Conservation (phyloP, 2,888 invertebrate genomes). For the Dromius quadrimaculatus region DNA sequence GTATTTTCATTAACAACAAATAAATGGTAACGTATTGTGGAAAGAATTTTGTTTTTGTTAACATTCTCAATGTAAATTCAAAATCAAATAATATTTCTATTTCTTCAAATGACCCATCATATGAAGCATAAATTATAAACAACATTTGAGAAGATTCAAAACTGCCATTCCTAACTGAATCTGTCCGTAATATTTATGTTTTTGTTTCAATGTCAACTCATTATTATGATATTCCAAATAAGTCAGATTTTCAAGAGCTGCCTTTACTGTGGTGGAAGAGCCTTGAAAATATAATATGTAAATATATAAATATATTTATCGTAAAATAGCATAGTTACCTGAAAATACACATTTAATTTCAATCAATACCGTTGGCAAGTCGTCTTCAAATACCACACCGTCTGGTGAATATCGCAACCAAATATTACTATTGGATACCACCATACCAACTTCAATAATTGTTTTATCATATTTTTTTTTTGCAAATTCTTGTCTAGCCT, state of each 20-base stretch:
- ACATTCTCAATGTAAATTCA: neutral
- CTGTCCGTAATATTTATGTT: constrained; percentile 1
- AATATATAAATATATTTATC: neutral
- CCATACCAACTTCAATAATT: neutral
- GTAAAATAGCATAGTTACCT: too few relatives aligned
- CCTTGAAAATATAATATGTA: neutral
- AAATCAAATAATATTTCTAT: constrained; percentile 1
- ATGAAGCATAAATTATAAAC: neutral
- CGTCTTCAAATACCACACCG: constrained; percentile 1
- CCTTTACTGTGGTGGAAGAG: neutral
- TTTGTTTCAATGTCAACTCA: neutral
- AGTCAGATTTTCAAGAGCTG: neutral
- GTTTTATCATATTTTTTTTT: neutral
- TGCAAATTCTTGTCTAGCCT: constrained; percentile 2
- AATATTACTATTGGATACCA: neutral
- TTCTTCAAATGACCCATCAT: neutral
- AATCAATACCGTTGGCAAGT: neutral
- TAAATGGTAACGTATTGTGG: neutral
- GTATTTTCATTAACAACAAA: neutral
- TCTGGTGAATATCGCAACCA: constrained; percentile 4
- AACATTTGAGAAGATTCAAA: neutral
- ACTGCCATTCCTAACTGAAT: neutral
- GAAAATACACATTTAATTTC: constrained; percentile 12
- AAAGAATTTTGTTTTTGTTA: neutral
- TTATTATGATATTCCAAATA: too few relatives aligned